Evolutionary conservation across 2,113 vertebrate genomes (phyloP).

Genomic region (Monarcha castaneiventris): DNA sequence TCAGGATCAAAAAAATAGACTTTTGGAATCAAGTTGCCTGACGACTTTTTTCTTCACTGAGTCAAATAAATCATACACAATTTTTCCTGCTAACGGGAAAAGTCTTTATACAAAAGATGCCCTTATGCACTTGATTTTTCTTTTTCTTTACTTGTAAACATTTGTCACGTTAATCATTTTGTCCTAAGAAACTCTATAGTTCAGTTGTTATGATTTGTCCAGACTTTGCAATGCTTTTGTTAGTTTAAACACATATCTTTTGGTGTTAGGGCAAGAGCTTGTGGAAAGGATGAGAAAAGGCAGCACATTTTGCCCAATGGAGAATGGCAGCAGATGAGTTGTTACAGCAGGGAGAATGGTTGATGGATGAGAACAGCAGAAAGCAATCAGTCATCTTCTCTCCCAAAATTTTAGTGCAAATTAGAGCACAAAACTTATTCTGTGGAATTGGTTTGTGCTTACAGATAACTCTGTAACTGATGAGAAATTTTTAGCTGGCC

Average conservation of each 20-base stretch:
- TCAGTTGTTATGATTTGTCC: background rate
- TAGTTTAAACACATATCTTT: background rate
- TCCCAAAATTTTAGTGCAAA: background rate
- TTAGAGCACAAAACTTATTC: background rate
- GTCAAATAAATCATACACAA: background rate
- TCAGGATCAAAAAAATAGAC: background rate
- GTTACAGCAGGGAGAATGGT: background rate
- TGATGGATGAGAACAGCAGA: background rate
- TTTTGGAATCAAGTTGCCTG: background rate
- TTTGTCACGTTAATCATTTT: background rate
- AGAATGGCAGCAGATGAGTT: background rate
- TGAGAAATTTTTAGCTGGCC: background rate
- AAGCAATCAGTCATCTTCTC: background rate
- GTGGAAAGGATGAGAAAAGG: background rate
- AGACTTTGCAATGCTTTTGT: background rate
- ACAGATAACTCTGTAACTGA: background rate
- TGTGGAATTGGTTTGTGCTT: background rate
- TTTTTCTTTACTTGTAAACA: background rate
- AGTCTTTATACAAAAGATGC: background rate
- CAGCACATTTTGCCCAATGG: accelerated
- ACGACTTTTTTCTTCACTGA: background rate
- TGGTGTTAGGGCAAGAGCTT: background rate
- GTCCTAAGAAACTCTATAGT: background rate
- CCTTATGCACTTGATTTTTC: background rate
- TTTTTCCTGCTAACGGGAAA: background rate